Conservation (phyloP, 2,888 invertebrate genomes). For the Xylota segnis region DNA sequence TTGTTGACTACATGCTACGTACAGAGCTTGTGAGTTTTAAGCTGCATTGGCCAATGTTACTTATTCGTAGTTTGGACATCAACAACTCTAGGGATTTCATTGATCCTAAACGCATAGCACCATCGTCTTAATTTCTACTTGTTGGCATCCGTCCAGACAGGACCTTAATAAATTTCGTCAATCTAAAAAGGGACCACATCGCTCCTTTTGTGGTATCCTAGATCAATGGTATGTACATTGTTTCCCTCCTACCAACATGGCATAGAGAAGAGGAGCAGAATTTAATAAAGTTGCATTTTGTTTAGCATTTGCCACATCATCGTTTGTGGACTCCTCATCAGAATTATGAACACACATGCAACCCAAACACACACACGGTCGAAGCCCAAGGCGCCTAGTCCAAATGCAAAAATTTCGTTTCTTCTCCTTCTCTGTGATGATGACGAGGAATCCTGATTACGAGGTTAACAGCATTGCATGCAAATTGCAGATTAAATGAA, state of each 20-base stretch:
- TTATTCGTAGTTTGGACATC: no score
- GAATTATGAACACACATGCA: slow-evolving; percentile 29
- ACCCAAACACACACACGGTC: slow-evolving; percentile 16
- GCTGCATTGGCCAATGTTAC: no score
- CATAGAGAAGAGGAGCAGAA: slow-evolving; percentile 28
- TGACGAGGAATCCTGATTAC: slow-evolving; percentile 60
- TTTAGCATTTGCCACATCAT: slow-evolving; percentile 60
- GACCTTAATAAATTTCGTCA: not conserved
- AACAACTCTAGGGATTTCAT: no score
- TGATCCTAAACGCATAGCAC: no score
- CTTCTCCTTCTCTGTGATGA: slow-evolving; percentile 57
- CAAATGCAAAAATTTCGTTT: slow-evolving; percentile 24
- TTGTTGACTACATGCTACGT: no score
- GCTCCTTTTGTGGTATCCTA: not conserved
- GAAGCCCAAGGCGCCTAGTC: slow-evolving; percentile 30
- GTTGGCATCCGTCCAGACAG: slow-evolving; percentile 24
- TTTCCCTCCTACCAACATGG: no score
- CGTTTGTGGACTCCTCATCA: slow-evolving; percentile 45
- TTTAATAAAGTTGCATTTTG: slow-evolving; percentile 57
- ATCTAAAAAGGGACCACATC: not conserved
- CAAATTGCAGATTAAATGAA: slow-evolving; percentile 75
- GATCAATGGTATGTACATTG: slow-evolving; percentile 17
- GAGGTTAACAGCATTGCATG: slow-evolving; percentile 71
- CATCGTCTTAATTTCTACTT: not conserved
- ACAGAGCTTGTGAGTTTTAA: no score